Base-by-base conservation (phyloP, 2,113 vertebrate genomes). In the Monopterus albus region DNA sequence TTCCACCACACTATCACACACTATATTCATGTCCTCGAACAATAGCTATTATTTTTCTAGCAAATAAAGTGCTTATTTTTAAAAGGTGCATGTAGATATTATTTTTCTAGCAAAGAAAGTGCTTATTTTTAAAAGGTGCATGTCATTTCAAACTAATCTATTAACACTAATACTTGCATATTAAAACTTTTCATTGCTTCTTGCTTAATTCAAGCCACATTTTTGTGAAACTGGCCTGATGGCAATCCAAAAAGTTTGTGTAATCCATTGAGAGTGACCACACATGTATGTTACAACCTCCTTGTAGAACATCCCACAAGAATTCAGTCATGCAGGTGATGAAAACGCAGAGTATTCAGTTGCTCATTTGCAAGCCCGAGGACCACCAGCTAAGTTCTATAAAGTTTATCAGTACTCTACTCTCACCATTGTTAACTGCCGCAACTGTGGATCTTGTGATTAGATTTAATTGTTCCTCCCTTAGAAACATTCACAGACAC, bases 401-500 rank as follows among this genome's bases (percentile, higher is more conserved):
- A 20, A 79, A 80, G 67, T 62, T 58, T 72, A 65, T 45, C 51
- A 61, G 29, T 42, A 38, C 65, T 86, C 79, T 42, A 38, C 65
- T 86, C 79, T 68, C 63, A 59, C 28, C 63, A 15, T 74, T 13
- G 52, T 83, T 72, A 88, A 78, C 76, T 79, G 72, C 72, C 3
- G n/a, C 43, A 69, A 62, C 60, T 79, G 75, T 31, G 58, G 55
- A 58, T 75, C 65, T 74, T 84, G 46, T 78, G 72, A 85, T 86
- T 86, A 38, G 21, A 64, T 81, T 83, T 87, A 84, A 89, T 81
- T 84, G 83, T 64, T 35, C 43, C 38, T 75, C 35, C 51, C 46
- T 66, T 50, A 35, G 38, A 80, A 74, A 78, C 51, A 25, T 55
- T 64, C 11, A 53, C 66, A 45, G 42, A 28, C 18, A 33, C 62